phyloP scores from a whole-genome alignment of 1,140 invertebrate genomes.

The Brachionus calyciflorus region DNA sequence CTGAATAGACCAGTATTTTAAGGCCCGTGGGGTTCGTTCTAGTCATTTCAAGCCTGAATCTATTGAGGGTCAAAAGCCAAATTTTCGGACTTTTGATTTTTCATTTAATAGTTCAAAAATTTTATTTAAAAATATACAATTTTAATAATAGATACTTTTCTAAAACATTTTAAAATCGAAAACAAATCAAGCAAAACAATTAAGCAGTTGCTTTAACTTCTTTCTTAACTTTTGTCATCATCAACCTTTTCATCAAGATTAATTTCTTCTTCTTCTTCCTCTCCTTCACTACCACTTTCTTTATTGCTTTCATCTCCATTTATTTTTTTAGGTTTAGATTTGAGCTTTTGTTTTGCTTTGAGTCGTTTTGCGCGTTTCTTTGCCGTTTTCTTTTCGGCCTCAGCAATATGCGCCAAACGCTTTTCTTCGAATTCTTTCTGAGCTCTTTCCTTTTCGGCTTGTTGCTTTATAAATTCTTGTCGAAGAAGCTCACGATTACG shows the following conservation, averaged over 20 bases:
- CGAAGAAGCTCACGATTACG: constrained; percentile 87
- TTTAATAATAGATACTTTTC: too few species aligned
- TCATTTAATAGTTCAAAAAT: too few species aligned
- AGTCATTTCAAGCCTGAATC: too few species aligned
- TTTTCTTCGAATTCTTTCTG: constrained; percentile 78
- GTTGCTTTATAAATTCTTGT: constrained; percentile 69
- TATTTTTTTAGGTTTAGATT: not conserved
- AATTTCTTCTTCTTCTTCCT: not conserved
- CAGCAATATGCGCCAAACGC: constrained; percentile 73
- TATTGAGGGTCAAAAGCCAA: too few species aligned
- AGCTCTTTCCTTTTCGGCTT: constrained; percentile 67
- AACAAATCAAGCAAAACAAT: too few species aligned
- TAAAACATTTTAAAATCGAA: too few species aligned
- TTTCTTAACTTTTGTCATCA: too few species aligned
- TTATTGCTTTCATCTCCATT: not conserved
- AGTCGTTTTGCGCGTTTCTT: constrained; percentile 60
- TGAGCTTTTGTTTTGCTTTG: constrained; percentile 27
- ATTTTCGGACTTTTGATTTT: too few species aligned
- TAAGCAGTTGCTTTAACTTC: too few species aligned
- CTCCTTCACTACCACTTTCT: not conserved
- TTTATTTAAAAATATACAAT: too few species aligned
- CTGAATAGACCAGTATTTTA: too few species aligned
- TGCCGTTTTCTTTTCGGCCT: constrained; percentile 68
- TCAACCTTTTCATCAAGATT: constrained; percentile 19
- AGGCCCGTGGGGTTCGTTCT: too few species aligned